Evolutionary conservation across 2,797 vertebrate genomes (phyloP).

Genomic region (Gallirallus australis): DNA sequence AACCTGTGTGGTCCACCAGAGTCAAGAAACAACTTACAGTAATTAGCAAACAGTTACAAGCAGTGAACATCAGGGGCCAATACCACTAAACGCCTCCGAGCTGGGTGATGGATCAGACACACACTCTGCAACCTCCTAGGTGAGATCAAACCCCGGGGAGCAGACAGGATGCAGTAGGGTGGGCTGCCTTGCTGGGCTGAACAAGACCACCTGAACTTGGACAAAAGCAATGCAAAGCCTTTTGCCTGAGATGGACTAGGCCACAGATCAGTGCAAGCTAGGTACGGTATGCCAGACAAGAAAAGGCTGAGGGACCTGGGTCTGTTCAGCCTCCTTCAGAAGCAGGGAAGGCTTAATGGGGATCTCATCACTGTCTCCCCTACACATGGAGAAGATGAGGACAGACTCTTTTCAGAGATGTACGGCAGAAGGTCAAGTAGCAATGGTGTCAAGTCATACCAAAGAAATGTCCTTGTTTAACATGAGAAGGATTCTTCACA

Average conservation of each 20-base stretch:
- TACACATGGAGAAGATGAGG: background rate
- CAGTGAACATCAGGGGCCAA: background rate
- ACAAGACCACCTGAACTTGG: background rate
- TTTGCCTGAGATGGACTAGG: background rate
- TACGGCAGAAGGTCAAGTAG: background rate
- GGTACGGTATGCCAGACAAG: background rate
- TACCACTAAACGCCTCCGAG: background rate
- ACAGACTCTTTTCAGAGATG: background rate
- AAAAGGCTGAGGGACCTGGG: background rate
- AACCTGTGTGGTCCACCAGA: background rate
- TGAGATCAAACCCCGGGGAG: background rate
- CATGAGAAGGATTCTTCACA: background rate
- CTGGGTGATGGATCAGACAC: accelerated
- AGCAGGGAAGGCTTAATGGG: background rate
- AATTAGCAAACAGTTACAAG: background rate
- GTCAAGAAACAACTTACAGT: background rate
- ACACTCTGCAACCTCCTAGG: background rate
- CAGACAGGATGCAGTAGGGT: background rate
- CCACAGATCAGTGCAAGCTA: background rate
- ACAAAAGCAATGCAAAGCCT: background rate
- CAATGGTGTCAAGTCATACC: background rate
- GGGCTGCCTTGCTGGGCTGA: background rate
- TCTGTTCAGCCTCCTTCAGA: background rate
- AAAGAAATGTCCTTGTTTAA: background rate
- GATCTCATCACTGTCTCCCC: background rate